A percentile compares a stretch with the other conserved stretches of the same genome.
These are phyloP conservation scores for Athalia rosae DNA, from an alignment of 2,888 invertebrate species.

Conservation along the genomic window DNA sequence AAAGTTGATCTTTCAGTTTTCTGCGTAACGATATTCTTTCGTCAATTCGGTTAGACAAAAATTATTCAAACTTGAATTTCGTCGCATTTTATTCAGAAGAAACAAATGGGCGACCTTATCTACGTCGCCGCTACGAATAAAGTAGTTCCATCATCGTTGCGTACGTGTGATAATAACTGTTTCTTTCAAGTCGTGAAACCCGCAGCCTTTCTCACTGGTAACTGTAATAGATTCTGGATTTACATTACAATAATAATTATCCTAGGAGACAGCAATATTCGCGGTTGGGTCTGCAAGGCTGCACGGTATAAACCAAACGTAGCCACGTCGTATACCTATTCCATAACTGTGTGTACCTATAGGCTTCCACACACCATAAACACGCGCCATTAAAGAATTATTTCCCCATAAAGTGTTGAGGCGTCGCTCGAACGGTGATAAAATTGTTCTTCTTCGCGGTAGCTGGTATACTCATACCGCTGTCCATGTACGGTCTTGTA, in stretches of 20 bases:
- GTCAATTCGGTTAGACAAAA: too few species aligned
- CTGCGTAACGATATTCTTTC: too few species aligned
- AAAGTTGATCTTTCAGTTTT: too few species aligned
- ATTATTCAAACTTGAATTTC: too few species aligned
- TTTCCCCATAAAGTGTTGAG: slow-evolving; percentile 29
- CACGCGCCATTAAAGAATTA: slow-evolving; percentile 30
- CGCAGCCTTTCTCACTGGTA: background rate
- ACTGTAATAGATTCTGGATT: slow-evolving; percentile 19
- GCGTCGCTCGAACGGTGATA: slow-evolving; percentile 12
- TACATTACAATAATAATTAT: slow-evolving; percentile 30
- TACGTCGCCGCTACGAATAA: too few species aligned
- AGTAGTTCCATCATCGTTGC: too few species aligned
- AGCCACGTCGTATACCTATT: too few species aligned
- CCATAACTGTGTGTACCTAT: too few species aligned
- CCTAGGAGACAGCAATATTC: slow-evolving; percentile 2
- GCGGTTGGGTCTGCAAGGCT: slow-evolving; percentile 15
- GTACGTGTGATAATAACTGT: too few species aligned
- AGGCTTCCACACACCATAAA: slow-evolving; percentile 18
- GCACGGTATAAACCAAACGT: background rate
- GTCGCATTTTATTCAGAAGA: too few species aligned
- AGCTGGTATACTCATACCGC: background rate
- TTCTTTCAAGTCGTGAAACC: too few species aligned
- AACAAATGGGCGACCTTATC: too few species aligned
- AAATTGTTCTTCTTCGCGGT: slow-evolving; percentile 27
- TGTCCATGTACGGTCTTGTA: background rate